Evolutionary conservation across 2,113 vertebrate genomes (phyloP).

Genomic region (Oreochromis spilurus): DNA sequence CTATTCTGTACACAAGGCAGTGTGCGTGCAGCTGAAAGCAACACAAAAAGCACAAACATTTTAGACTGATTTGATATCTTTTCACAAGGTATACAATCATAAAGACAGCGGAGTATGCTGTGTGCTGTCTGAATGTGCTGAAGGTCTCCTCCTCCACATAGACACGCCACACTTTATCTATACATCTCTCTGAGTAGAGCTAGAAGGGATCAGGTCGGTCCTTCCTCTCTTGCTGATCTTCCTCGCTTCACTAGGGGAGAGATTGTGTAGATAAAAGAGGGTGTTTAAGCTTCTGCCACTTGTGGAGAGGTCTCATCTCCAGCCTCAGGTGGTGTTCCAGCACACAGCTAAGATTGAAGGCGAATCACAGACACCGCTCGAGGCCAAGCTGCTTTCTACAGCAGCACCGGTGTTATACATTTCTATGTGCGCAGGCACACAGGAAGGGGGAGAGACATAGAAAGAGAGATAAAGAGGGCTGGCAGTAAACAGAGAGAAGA

Average conservation of each 20-base stretch:
- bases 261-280: constrained; percentile 53
- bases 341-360: constrained; percentile 42
- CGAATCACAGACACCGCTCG: constrained; percentile 57
- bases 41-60: background rate
- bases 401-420: constrained; percentile 30
- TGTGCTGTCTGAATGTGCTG: background rate
- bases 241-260: constrained; percentile 18
- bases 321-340: constrained; percentile 56
- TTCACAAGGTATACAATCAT: background rate
- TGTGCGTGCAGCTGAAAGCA: background rate
- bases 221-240: background rate
- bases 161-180: background rate
- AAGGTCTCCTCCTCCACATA: constrained; percentile 37
- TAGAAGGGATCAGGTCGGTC: background rate
- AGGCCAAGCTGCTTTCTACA: constrained; percentile 49
- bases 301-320: constrained; percentile 52
- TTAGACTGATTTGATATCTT: constrained; percentile 7
- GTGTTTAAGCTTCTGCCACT: constrained; percentile 47
- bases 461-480: background rate
- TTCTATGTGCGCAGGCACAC: constrained; percentile 1
- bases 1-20: background rate
- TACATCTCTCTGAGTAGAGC: constrained; percentile 24
- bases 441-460: background rate
- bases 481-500: background rate
- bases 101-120: background rate